These are phyloP conservation scores for Smutsia temminckii DNA, from an alignment of 2,797 vertebrate species.

Conservation along the genomic window DNA sequence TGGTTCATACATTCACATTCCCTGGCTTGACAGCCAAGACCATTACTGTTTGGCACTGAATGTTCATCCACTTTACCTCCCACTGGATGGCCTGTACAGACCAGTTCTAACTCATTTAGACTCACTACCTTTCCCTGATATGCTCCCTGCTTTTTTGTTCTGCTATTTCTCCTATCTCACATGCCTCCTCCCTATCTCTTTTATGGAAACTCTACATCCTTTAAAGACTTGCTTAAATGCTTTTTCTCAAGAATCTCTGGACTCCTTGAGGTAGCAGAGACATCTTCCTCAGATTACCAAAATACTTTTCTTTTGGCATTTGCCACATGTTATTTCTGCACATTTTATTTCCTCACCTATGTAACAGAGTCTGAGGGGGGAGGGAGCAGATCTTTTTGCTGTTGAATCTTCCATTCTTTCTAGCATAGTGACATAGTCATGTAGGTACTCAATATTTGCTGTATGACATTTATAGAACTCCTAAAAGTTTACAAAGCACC, in stretches of 20 bases:
- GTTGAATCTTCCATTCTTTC: not conserved
- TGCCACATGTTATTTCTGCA: not conserved
- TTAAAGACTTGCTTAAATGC: not conserved
- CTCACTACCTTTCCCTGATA: not conserved
- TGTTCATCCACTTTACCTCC: not conserved
- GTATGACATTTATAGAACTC: not conserved
- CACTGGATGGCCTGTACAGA: not conserved
- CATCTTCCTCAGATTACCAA: not conserved
- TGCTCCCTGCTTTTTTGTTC: not conserved
- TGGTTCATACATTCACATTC: slow-evolving; percentile 6
- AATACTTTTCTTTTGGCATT: not conserved
- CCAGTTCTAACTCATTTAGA: not conserved
- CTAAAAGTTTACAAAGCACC: not conserved
- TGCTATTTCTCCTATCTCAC: not conserved
- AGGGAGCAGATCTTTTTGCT: not conserved
- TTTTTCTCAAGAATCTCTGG: not conserved
- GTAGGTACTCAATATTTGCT: not conserved
- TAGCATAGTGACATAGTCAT: not conserved
- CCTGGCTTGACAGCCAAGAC: slow-evolving; percentile 30
- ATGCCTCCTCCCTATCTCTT: not conserved
- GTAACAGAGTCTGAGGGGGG: not conserved
- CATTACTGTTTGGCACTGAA: not conserved
- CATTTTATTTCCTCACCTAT: not conserved
- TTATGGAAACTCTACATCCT: not conserved
- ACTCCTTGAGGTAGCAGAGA: not conserved